phyloP scores from a whole-genome alignment of 2,888 invertebrate species.

The Catocala fraxini region DNA sequence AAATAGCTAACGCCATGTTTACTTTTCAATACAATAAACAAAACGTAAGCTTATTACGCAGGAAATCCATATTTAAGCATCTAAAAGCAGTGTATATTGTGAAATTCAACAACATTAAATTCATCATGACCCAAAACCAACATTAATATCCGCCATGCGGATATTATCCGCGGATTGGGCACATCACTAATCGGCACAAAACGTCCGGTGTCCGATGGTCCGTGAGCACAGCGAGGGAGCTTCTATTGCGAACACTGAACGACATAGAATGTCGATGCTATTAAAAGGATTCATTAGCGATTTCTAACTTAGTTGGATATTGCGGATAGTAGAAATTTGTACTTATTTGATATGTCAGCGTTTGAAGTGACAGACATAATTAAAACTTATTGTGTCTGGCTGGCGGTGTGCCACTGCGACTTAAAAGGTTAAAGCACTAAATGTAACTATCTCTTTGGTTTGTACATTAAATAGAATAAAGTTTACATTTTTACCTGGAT shows the following conservation, averaged over 20 bases:
- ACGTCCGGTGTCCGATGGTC: slow-evolving; percentile 16
- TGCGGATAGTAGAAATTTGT: neutral
- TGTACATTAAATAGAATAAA: too few relatives aligned
- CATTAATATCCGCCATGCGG: neutral
- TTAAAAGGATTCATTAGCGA: slow-evolving; percentile 9
- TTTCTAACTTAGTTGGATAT: neutral
- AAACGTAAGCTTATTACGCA: too few relatives aligned
- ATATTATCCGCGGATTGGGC: neutral
- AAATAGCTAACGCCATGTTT: too few relatives aligned
- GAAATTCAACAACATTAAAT: neutral
- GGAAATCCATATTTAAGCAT: too few relatives aligned
- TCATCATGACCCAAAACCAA: neutral
- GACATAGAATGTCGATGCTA: slow-evolving; percentile 13
- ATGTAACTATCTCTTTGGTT: too few relatives aligned
- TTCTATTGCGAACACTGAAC: slow-evolving; percentile 15
- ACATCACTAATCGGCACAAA: slow-evolving; percentile 21
- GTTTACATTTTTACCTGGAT: too few relatives aligned
- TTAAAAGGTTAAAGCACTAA: too few relatives aligned
- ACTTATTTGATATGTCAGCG: too few relatives aligned
- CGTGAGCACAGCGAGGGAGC: slow-evolving; percentile 20
- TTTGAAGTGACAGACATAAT: too few relatives aligned
- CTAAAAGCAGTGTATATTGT: neutral
- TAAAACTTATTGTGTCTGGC: too few relatives aligned
- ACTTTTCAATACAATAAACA: too few relatives aligned
- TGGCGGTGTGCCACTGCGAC: too few relatives aligned